Percentiles rank a stretch among this genome's conserved stretches.
Conservation (phyloP, 2,797 vertebrate genomes). For the Phalloptychus januarius region DNA sequence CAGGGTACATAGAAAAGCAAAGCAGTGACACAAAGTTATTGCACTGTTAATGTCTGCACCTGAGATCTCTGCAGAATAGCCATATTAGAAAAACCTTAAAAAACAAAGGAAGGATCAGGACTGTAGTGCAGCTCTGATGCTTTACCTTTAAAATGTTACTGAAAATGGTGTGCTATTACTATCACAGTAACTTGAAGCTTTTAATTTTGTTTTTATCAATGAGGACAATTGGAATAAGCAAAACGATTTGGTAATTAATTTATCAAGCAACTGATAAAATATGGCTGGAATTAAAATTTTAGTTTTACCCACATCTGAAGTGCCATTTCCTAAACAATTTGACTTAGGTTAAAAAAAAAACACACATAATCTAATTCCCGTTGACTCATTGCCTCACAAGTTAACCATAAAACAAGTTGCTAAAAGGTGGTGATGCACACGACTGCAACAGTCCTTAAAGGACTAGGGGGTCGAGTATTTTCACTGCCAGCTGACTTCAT, state of each 20-base stretch:
- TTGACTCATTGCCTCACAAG: no score
- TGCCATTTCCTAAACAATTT: neutral
- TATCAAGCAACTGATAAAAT: neutral
- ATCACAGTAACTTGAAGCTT: neutral
- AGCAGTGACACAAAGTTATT: neutral
- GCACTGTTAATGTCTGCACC: neutral
- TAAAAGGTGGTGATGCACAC: neutral
- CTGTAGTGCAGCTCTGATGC: neutral
- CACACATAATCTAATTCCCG: no score
- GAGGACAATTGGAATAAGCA: neutral
- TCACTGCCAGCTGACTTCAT: conserved; percentile 63
- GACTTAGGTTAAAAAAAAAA: no score
- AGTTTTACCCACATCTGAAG: neutral
- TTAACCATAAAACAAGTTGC: no score
- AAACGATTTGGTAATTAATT: neutral
- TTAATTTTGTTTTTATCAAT: neutral
- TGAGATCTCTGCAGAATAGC: neutral
- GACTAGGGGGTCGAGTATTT: neutral
- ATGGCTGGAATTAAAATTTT: neutral
- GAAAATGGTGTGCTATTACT: neutral
- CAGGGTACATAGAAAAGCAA: neutral
- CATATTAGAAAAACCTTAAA: neutral
- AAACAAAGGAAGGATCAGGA: neutral
- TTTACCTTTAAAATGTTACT: neutral
- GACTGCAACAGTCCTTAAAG: neutral